These are phyloP conservation scores for Listrodromus nycthemerus DNA, from an alignment of 2,888 invertebrate genomes.

Conservation along the genomic window DNA sequence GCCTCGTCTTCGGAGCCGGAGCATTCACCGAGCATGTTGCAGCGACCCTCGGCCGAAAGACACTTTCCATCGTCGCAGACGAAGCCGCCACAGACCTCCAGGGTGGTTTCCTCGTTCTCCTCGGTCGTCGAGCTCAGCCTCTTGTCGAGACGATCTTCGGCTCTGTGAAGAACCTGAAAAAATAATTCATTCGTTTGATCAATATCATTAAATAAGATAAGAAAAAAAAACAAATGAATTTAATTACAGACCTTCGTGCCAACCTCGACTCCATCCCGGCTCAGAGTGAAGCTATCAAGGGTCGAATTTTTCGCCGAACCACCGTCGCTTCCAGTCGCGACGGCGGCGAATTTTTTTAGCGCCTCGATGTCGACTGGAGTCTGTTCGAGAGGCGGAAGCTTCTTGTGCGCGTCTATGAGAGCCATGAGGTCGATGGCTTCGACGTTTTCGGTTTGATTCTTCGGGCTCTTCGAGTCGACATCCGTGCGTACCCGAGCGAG, in stretches of 20 bases:
- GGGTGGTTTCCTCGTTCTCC: conserved; percentile 66
- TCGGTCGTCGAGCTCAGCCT: conserved; percentile 73
- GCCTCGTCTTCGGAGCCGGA: conserved; percentile 90
- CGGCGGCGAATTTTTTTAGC: conserved; percentile 79
- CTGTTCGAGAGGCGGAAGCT: background rate
- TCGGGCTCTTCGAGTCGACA: conserved; percentile 59
- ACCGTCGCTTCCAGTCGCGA: conserved; percentile 74
- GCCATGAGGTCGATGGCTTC: conserved; percentile 12
- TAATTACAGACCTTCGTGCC: conserved; percentile 86
- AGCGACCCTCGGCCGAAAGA: conserved; percentile 88
- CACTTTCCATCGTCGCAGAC: conserved; percentile 89
- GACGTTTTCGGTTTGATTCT: conserved; percentile 8
- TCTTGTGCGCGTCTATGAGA: conserved; percentile 28
- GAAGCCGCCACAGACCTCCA: conserved; percentile 85
- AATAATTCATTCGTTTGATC: too few species aligned
- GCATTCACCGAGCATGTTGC: conserved; percentile 90
- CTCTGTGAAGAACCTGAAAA: conserved; percentile 85
- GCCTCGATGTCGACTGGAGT: conserved; percentile 74
- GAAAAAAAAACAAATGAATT: too few species aligned
- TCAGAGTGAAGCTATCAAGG: conserved; percentile 86
- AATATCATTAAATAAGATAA: too few species aligned
- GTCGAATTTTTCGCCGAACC: conserved; percentile 71
- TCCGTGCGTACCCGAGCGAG: conserved; percentile 76
- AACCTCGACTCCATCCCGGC: conserved; percentile 88
- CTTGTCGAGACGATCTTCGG: conserved; percentile 75